These are phyloP conservation scores for Sarcophaga rosellei DNA, from an alignment of 2,888 invertebrate genomes.

Conservation along the genomic window DNA sequence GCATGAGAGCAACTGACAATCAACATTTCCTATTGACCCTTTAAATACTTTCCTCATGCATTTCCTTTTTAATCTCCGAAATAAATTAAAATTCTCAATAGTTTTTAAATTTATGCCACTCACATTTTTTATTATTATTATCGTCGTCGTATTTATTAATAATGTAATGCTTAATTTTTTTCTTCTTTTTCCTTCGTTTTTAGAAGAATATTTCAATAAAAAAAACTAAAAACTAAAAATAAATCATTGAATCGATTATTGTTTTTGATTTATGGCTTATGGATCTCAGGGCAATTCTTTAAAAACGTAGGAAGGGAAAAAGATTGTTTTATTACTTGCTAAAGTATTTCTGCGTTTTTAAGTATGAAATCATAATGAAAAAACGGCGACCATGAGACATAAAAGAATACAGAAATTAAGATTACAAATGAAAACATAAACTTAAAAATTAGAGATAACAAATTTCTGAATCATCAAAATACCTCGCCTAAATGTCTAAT, in stretches of 20 bases:
- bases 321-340: background rate
- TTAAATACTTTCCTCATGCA: background rate
- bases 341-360: slow-evolving; percentile 23
- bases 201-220: background rate
- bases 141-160: background rate
- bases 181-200: slow-evolving; percentile 9
- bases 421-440: too few species aligned
- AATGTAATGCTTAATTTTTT: background rate
- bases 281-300: slow-evolving; percentile 33
- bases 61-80: background rate
- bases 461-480: too few species aligned
- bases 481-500: too few species aligned
- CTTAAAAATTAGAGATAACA: too few species aligned
- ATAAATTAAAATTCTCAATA: slow-evolving; percentile 37
- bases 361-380: background rate
- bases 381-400: too few species aligned
- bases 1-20: background rate
- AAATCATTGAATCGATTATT: slow-evolving; percentile 51
- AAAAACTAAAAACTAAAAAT: slow-evolving; percentile 20
- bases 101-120: background rate
- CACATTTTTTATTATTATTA: slow-evolving; percentile 7
- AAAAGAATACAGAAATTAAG: too few species aligned
- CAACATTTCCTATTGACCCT: background rate
- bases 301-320: too few species aligned
- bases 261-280: slow-evolving; percentile 56